Conservation (phyloP, 2,113 vertebrate genomes). For the Notiomystis cincta region DNA sequence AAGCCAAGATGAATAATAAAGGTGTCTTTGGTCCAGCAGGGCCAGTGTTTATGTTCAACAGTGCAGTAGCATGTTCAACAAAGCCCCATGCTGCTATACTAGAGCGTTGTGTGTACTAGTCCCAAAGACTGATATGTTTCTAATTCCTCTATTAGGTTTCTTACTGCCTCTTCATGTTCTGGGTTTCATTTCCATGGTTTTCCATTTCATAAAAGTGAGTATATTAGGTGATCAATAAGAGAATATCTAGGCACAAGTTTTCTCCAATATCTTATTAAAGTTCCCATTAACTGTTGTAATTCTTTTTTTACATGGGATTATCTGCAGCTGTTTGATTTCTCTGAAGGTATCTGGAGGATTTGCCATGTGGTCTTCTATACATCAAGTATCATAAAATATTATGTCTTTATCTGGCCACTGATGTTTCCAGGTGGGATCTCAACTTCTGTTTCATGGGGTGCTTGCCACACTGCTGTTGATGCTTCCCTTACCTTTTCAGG, state of each 20-base stretch:
- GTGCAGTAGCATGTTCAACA: not conserved
- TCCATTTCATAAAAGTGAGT: fast-evolving
- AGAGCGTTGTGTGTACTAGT: not conserved
- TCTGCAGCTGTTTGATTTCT: not conserved
- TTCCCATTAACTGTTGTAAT: not conserved
- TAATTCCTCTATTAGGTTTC: not conserved
- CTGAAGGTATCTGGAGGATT: not conserved
- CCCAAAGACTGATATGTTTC: not conserved
- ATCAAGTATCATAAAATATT: not conserved
- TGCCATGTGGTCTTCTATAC: not conserved
- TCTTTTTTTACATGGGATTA: not conserved
- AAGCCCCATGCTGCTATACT: not conserved
- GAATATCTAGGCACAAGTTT: not conserved
- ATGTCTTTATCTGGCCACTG: not conserved
- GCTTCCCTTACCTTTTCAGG: not conserved
- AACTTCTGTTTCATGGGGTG: not conserved
- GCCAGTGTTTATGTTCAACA: not conserved
- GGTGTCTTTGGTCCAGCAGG: not conserved
- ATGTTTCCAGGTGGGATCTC: not conserved
- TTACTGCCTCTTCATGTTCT: not conserved
- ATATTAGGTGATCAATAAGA: not conserved
- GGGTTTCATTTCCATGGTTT: not conserved
- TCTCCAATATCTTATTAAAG: not conserved
- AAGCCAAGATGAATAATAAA: not conserved
- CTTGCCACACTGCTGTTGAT: not conserved